A percentile compares a stretch with the other conserved stretches of the same genome.
Conservation (phyloP, 2,113 vertebrate species). For the Chaetura pelagica region DNA sequence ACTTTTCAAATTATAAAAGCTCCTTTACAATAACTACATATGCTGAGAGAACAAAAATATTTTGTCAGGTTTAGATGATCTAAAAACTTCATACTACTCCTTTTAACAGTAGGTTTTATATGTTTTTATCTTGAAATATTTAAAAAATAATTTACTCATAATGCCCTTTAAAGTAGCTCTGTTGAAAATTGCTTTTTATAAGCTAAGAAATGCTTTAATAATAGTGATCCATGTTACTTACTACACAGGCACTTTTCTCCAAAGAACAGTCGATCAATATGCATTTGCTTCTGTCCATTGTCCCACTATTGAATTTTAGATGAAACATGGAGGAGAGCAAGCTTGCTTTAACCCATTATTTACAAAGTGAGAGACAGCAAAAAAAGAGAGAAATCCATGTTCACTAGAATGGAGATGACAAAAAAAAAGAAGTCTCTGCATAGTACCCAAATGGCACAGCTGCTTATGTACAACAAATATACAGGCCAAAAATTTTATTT, state of each 20-base stretch:
- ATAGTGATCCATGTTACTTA: not conserved
- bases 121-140: not conserved
- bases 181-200: not conserved
- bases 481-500: not conserved
- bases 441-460: not conserved
- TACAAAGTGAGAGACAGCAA: not conserved
- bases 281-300: not conserved
- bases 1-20: not conserved
- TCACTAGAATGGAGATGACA: not conserved
- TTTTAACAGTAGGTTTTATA: not conserved
- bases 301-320: not conserved
- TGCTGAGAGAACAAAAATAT: not conserved
- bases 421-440: not conserved
- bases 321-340: not conserved
- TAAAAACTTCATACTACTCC: not conserved
- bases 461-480: not conserved
- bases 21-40: not conserved
- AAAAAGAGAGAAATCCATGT: not conserved
- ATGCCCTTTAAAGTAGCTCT: not conserved
- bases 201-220: not conserved
- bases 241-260: not conserved
- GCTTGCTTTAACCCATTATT: not conserved
- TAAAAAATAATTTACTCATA: not conserved
- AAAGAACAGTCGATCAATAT: not conserved
- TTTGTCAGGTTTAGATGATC: not conserved